Evolutionary conservation across 2,113 vertebrate genomes (phyloP).

Genomic region (Dryoscopus gambensis): DNA sequence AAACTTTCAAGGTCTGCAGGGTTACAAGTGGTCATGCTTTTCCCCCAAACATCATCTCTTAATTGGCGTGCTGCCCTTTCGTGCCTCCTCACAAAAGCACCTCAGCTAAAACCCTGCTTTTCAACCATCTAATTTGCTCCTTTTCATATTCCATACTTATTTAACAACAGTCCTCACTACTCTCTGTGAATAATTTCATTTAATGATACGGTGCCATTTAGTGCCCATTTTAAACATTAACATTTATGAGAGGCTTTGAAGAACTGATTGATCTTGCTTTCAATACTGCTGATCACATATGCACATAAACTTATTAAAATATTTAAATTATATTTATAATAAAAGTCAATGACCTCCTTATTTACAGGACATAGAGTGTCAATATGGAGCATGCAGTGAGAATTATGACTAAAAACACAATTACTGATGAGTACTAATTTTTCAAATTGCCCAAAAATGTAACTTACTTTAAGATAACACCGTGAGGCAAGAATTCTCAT

Average conservation of each 20-base stretch:
- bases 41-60: neutral
- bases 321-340: neutral
- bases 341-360: neutral
- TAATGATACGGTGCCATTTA: slow-evolving; percentile 2
- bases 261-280: slow-evolving; percentile 31
- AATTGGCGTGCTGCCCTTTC: neutral
- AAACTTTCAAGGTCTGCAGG: neutral
- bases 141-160: neutral
- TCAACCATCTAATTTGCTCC: neutral
- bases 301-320: slow-evolving; percentile 3
- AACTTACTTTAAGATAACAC: neutral
- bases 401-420: slow-evolving; percentile 17
- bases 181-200: slow-evolving; percentile 19
- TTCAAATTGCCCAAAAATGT: neutral
- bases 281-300: neutral
- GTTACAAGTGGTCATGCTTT: neutral
- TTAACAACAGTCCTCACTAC: neutral
- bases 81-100: neutral
- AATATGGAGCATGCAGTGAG: neutral
- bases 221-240: slow-evolving; percentile 35
- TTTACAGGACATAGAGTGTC: slow-evolving; percentile 17
- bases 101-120: neutral
- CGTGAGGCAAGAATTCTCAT: neutral
- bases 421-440: slow-evolving; percentile 27
- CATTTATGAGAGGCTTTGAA: slow-evolving; percentile 23